These are phyloP conservation scores for Leptodactylus fuscus DNA, from an alignment of 2,113 vertebrate genomes.

Conservation along the genomic window DNA sequence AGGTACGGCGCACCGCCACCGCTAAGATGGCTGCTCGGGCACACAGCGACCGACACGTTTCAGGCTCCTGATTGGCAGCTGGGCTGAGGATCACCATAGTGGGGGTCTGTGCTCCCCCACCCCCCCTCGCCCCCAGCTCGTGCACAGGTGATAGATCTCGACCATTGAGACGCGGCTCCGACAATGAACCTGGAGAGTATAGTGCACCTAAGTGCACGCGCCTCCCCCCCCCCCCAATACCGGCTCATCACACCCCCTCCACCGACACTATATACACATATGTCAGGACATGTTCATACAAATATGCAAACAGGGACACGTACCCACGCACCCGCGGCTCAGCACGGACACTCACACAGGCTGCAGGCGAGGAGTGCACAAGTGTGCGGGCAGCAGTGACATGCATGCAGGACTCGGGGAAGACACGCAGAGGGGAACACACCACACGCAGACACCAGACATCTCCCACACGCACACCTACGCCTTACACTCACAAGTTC, in stretches of 20 bases:
- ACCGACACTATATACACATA: too few species aligned
- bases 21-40: slow-evolving; percentile 1
- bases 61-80: slow-evolving; percentile 10
- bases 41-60: not conserved
- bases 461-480: slow-evolving; percentile 62
- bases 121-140: not conserved
- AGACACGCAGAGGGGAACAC: slow-evolving; percentile 56
- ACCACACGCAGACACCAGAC: slow-evolving; percentile 59
- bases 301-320: slow-evolving; percentile 32
- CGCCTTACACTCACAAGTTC: slow-evolving; percentile 43
- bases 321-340: not conserved
- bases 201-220: not conserved
- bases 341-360: slow-evolving; percentile 20
- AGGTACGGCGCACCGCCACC: not conserved
- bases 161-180: not conserved
- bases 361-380: too few species aligned
- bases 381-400: too few species aligned
- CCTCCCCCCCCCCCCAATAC: not conserved
- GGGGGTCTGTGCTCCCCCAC: not conserved
- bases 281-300: slow-evolving; percentile 55
- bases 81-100: not conserved
- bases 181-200: too few species aligned
- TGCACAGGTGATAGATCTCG: slow-evolving; percentile 8
- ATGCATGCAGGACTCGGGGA: not conserved
- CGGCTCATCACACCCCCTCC: too few species aligned